Evolutionary conservation across 30 jellyfish, hydroid and myxozoan genomes (phyloP).

Genomic region (Turritopsis dohrnii): DNA sequence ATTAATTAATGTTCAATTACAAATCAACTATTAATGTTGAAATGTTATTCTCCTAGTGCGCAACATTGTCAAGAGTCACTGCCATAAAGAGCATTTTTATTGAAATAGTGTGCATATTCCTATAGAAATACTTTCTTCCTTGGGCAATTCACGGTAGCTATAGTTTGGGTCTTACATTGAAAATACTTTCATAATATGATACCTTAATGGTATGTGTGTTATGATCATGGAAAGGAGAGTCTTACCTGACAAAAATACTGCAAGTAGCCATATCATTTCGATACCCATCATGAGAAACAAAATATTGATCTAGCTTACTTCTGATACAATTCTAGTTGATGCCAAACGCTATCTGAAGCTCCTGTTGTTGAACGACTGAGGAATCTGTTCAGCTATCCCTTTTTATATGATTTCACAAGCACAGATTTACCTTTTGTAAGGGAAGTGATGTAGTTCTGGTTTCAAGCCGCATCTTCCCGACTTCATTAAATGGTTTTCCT

Average conservation of each 20-base stretch:
- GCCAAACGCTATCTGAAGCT: neutral
- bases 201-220: neutral
- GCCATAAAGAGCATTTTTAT: too few relatives aligned
- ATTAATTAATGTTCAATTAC: too few relatives aligned
- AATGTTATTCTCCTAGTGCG: too few relatives aligned
- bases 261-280: neutral
- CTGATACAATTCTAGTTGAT: neutral
- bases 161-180: neutral
- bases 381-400: neutral
- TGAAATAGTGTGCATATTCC: too few relatives aligned
- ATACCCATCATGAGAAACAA: neutral
- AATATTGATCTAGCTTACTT: neutral
- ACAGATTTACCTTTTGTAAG: neutral
- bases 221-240: too few relatives aligned
- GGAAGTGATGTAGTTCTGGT: neutral
- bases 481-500: neutral
- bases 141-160: too few relatives aligned
- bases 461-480: too few relatives aligned
- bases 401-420: neutral
- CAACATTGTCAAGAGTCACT: too few relatives aligned
- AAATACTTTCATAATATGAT: neutral
- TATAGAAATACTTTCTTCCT: too few relatives aligned
- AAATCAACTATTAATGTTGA: too few relatives aligned
- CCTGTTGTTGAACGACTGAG: neutral
- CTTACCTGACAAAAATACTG: neutral